Percentiles rank a stretch among this genome's conserved stretches.
phyloP scores from a whole-genome alignment of 2,113 vertebrate species.

The Talpa occidentalis region DNA sequence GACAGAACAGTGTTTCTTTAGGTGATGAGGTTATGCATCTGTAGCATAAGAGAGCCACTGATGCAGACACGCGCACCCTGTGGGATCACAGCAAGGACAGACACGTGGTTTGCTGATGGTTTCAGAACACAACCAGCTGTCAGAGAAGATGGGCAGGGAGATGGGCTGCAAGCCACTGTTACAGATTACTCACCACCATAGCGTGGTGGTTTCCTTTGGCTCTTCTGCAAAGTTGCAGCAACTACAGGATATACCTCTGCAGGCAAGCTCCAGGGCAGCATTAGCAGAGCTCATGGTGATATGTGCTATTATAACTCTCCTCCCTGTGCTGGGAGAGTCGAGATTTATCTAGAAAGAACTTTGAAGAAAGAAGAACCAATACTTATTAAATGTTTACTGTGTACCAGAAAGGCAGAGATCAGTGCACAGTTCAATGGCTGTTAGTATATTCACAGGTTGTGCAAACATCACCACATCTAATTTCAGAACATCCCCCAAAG shows the following conservation, averaged over 20 bases:
- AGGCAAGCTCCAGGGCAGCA: background rate
- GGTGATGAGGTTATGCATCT: background rate
- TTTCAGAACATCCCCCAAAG: background rate
- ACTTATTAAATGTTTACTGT: background rate
- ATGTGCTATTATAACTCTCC: background rate
- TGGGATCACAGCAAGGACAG: background rate
- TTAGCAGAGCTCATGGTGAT: background rate
- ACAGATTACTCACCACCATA: background rate
- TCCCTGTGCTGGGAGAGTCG: background rate
- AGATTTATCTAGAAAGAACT: background rate
- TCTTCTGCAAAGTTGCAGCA: background rate
- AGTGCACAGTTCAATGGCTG: background rate
- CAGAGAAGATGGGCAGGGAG: background rate
- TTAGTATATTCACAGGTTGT: background rate
- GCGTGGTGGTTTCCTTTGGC: background rate
- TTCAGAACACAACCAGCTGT: background rate
- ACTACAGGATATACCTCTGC: background rate
- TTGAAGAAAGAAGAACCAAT: background rate
- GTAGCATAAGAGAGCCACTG: rapidly evolving
- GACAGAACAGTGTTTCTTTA: background rate
- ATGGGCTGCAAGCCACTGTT: background rate
- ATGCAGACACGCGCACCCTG: background rate
- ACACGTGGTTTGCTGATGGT: background rate
- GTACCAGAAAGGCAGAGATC: background rate
- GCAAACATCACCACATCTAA: background rate